These are phyloP conservation scores for Ataeniobius toweri DNA, from an alignment of 2,797 vertebrate species.

Conservation along the genomic window DNA sequence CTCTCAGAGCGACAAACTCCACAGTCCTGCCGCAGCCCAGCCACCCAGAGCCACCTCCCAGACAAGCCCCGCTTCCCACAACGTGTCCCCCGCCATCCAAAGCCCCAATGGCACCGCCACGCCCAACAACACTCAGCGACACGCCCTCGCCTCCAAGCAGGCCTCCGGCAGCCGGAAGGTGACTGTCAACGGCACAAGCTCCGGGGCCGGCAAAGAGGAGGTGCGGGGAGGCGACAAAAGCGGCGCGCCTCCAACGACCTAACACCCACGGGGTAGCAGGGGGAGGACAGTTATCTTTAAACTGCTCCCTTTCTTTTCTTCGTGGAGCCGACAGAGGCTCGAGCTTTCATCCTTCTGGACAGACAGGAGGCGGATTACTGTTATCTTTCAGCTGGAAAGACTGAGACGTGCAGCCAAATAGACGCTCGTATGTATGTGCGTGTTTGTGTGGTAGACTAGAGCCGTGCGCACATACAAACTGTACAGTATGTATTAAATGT, in stretches of 20 bases:
- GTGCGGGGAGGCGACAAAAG: slow-evolving; percentile 70
- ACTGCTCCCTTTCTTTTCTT: slow-evolving; percentile 63
- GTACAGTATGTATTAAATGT: slow-evolving; percentile 80
- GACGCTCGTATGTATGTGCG: slow-evolving; percentile 65
- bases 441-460: slow-evolving; percentile 77
- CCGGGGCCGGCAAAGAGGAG: slow-evolving; percentile 67
- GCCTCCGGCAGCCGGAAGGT: slow-evolving; percentile 82
- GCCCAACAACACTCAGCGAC: slow-evolving; percentile 79
- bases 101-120: slow-evolving; percentile 76
- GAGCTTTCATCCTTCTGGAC: slow-evolving; percentile 42
- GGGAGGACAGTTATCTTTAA: slow-evolving; percentile 72
- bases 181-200: slow-evolving; percentile 87
- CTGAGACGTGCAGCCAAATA: slow-evolving; percentile 75
- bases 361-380: slow-evolving; percentile 29
- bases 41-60: slow-evolving; percentile 81
- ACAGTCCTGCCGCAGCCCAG: slow-evolving; percentile 85
- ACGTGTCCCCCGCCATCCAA: slow-evolving; percentile 68
- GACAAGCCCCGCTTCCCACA: slow-evolving; percentile 68
- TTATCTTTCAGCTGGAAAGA: slow-evolving; percentile 48
- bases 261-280: slow-evolving; percentile 43
- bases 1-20: slow-evolving; percentile 93
- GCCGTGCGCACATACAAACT: slow-evolving; percentile 76
- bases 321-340: slow-evolving; percentile 39
- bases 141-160: slow-evolving; percentile 75
- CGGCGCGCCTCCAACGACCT: slow-evolving; percentile 71